A percentile compares a stretch with the other conserved stretches of the same genome.
phyloP scores from a whole-genome alignment of 2,113 vertebrate species.

The Cariama cristata region DNA sequence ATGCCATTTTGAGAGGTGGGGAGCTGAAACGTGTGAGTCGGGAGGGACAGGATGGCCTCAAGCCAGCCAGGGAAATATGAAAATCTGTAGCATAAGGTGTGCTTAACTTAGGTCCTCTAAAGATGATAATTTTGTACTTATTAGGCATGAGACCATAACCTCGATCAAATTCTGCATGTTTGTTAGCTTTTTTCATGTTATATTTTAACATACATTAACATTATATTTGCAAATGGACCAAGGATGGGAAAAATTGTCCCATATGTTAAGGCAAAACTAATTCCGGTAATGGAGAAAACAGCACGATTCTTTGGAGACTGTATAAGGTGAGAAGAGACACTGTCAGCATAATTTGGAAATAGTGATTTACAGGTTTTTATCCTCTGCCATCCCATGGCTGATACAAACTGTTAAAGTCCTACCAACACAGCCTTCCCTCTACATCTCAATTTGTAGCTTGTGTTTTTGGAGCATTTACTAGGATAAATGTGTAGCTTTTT shows the following conservation, averaged over 20 bases:
- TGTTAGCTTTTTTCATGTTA: neutral
- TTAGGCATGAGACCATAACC: neutral
- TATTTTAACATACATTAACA: neutral
- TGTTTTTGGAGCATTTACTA: neutral
- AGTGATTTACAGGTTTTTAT: neutral
- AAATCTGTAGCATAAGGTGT: neutral
- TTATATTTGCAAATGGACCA: neutral
- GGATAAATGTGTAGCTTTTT: neutral
- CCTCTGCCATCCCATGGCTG: neutral
- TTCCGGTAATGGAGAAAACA: neutral
- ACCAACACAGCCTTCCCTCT: neutral
- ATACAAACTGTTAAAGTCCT: neutral
- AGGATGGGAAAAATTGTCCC: neutral
- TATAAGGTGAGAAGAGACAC: neutral
- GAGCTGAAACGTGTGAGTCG: fast-evolving
- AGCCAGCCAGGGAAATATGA: neutral
- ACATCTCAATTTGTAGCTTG: neutral
- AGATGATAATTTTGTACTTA: neutral
- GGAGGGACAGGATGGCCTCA: neutral
- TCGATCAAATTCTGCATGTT: neutral
- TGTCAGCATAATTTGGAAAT: neutral
- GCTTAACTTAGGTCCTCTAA: neutral
- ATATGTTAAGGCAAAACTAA: neutral
- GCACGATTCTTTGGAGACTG: neutral
- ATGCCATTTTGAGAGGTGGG: neutral